phyloP scores from a whole-genome alignment of 1,140 invertebrate genomes.

The Piezodorus guildinii region DNA sequence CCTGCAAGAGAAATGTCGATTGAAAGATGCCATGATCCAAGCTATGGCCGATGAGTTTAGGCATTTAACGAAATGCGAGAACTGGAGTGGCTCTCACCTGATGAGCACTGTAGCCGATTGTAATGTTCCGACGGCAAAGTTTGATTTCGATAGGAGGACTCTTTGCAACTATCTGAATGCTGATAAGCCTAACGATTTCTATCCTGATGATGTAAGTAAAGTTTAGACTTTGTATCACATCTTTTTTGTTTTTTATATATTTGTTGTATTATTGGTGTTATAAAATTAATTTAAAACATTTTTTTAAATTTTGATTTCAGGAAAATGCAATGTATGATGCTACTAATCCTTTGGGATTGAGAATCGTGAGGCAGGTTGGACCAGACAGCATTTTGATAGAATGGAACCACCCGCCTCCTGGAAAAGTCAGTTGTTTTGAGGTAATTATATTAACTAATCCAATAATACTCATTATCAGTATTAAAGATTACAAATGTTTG shows the following conservation, averaged over 20 bases:
- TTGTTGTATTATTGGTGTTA: no score
- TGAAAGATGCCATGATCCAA: slow-evolving; percentile 25
- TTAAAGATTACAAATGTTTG: no score
- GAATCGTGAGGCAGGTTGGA: slow-evolving; percentile 26
- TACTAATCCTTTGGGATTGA: slow-evolving; percentile 25
- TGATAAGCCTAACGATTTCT: background rate
- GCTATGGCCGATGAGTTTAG: slow-evolving; percentile 24
- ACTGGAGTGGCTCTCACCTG: background rate
- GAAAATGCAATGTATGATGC: slow-evolving; percentile 17
- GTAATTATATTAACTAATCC: background rate
- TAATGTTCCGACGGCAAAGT: slow-evolving; percentile 1
- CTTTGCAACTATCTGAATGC: slow-evolving; percentile 22
- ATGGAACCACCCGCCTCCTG: slow-evolving; percentile 23
- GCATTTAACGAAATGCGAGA: slow-evolving; percentile 10
- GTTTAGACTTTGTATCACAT: no score
- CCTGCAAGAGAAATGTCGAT: slow-evolving; percentile 21
- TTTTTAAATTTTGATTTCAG: background rate
- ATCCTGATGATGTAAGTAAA: background rate
- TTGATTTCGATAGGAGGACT: slow-evolving; percentile 24
- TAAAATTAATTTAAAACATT: no score
- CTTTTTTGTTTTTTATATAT: no score
- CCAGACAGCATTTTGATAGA: slow-evolving; percentile 26
- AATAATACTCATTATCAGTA: background rate
- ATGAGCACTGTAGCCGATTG: background rate
- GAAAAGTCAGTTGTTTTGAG: slow-evolving; percentile 16